Percentiles rank a stretch among this genome's conserved stretches.
Conservation (phyloP, 1,140 invertebrate species). For the Chrysomallon squamiferum region DNA sequence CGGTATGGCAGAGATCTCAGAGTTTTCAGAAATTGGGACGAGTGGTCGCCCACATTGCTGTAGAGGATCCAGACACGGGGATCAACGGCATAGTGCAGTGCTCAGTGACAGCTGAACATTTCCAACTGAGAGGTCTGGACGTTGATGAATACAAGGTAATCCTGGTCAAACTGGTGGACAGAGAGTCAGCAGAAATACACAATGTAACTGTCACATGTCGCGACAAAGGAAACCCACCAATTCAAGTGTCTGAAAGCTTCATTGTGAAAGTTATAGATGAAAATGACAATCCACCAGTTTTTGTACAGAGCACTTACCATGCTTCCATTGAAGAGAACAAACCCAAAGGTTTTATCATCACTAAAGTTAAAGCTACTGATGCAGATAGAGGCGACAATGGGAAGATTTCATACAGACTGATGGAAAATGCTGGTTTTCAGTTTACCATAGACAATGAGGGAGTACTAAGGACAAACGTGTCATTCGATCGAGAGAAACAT, state of each 20-base stretch:
- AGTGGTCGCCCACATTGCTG: conserved; percentile 48
- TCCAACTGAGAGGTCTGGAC: conserved; percentile 38
- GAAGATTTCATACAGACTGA: conserved; percentile 48
- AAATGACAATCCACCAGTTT: conserved; percentile 89
- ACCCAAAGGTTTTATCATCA: conserved; percentile 82
- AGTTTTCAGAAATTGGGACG: conserved; percentile 45
- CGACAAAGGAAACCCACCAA: conserved; percentile 76
- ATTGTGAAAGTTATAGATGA: conserved; percentile 92
- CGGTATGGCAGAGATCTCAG: conserved; percentile 41
- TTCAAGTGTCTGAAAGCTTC: conserved; percentile 83
- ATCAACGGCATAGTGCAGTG: conserved; percentile 53
- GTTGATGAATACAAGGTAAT: conserved; percentile 49
- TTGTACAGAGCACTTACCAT: conserved; percentile 80
- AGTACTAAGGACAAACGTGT: conserved; percentile 25
- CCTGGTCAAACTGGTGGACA: conserved; percentile 32
- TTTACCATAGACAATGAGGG: conserved; percentile 37
- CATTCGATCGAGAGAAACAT: conserved; percentile 57
- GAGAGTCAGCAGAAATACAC: conserved; percentile 27
- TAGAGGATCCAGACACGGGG: conserved; percentile 46
- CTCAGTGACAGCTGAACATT: conserved; percentile 26
- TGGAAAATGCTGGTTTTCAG: conserved; percentile 67
- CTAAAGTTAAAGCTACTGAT: conserved; percentile 79
- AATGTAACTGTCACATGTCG: conserved; percentile 52
- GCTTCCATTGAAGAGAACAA: conserved; percentile 56
- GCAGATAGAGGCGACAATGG: conserved; percentile 87